Conservation (phyloP, 2,797 vertebrate genomes). For the Hirundo rustica region DNA sequence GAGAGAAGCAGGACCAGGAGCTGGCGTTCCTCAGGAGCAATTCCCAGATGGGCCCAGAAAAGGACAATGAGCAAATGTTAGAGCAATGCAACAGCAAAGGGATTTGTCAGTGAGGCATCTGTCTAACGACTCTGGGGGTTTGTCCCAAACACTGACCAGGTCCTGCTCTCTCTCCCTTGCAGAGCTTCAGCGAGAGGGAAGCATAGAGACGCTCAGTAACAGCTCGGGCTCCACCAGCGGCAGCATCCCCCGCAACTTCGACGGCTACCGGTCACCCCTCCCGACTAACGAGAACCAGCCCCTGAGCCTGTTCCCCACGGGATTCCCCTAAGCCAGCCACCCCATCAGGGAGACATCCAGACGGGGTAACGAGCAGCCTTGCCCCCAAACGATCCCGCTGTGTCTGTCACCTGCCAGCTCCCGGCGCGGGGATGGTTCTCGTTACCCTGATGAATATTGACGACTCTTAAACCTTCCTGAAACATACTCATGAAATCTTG, state of each 20-base stretch:
- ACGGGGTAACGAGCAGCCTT: not conserved
- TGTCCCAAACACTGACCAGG: conserved; percentile 6
- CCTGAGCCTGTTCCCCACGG: conserved; percentile 93
- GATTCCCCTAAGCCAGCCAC: conserved; percentile 80
- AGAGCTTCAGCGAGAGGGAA: conserved; percentile 98
- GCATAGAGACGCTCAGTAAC: conserved; percentile 99
- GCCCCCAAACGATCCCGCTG: not conserved
- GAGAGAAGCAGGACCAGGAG: not conserved
- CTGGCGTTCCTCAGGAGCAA: not conserved
- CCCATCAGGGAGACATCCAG: not conserved
- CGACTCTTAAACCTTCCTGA: conserved; percentile 35
- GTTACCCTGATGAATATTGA: not conserved
- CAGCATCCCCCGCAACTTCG: conserved; percentile 95
- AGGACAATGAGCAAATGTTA: not conserved
- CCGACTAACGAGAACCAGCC: conserved; percentile 97
- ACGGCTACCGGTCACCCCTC: conserved; percentile 93
- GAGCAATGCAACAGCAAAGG: not conserved
- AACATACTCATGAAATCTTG: conserved; percentile 14
- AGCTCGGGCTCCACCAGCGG: conserved; percentile 97
- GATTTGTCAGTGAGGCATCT: not conserved
- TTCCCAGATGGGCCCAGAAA: not conserved
- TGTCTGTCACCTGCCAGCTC: not conserved
- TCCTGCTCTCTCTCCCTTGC: conserved; percentile 61
- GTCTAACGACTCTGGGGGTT: fast-evolving
- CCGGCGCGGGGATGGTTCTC: not conserved